Evolutionary conservation across 64 coral and sea anemone genomes (phyloP), one percentile per base, ranked within the genome.

Genomic region (Montipora foliosa): DNA sequence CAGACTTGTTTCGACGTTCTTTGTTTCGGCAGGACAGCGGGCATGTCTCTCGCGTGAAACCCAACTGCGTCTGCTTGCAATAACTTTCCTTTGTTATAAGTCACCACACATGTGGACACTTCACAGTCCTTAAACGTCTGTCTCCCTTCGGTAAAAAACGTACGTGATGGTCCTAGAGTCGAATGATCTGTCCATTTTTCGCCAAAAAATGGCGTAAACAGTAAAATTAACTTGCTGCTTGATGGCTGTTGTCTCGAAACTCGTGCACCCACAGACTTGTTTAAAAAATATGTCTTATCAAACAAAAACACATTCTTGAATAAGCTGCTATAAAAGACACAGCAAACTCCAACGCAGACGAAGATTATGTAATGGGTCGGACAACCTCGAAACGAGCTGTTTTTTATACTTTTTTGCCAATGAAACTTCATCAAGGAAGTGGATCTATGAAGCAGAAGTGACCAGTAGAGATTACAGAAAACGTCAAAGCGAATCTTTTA

Each of bases 181-280:
- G 47, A 44, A 80, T 87, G 22, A 9, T 93, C 83, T 5, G 4
- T 62, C 92, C 92, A 93, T 0, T 69, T 44, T 37, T 52, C 25
- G 14, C 94, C 94, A 87, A 95, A 95, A 74, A 79, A 95, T 19
- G 47, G 53, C 4, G 94, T 95, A 22, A 91, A 95, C 8, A 90
- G 82, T 29, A 95, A 48, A 16, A 95, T 91, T 12, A 91, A 16
- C 80, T 94, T 94, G 0, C 47, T 89, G 0, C 47, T 83, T 44
- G 83, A 79, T 47, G 49, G 49, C 52, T 89, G 67, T 25, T 59
- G 10, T 59, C 87, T 77, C 73, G 66, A 44, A 50, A 10, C 13
- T 21, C 82, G 82, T 6, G 0, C 12, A 71, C 17, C 82, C 17
- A 86, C 46, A 51, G 82, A 49, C 0, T 71, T 71, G 62, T 86